Evolutionary conservation across 2,888 invertebrate genomes (phyloP).

Genomic region (Hartigia nigra): DNA sequence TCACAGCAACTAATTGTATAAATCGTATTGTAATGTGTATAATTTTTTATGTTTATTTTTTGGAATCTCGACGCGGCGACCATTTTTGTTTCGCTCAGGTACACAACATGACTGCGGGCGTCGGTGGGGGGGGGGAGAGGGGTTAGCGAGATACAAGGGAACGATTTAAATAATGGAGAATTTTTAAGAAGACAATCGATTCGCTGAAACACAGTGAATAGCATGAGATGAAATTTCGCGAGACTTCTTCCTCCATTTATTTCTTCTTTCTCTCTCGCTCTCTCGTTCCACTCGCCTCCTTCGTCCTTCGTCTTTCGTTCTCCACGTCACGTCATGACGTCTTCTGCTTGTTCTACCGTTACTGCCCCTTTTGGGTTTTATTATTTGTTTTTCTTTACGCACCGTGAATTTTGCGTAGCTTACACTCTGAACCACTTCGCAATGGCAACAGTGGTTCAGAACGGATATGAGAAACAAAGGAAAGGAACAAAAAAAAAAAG

Average conservation of each 20-base stretch:
- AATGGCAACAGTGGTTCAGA: not conserved
- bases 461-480: not conserved
- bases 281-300: not conserved
- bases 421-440: not conserved
- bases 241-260: not conserved
- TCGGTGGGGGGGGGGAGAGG: too few species aligned
- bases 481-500: not conserved
- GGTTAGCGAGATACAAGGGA: not conserved
- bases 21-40: not conserved
- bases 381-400: not conserved
- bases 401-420: not conserved
- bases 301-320: not conserved
- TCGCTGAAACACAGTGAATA: not conserved
- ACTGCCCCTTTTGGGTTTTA: not conserved
- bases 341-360: not conserved
- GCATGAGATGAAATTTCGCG: not conserved
- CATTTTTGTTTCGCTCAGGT: not conserved
- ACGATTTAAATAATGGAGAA: not conserved
- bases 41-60: not conserved
- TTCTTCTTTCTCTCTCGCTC: not conserved
- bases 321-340: not conserved
- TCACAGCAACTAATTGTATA: slow-evolving; percentile 4
- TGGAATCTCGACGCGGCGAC: not conserved
- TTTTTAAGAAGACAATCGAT: not conserved
- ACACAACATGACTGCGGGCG: not conserved